Conservation (phyloP, 2,113 vertebrate genomes). For the Rhegmatorhina hoffmannsi region DNA sequence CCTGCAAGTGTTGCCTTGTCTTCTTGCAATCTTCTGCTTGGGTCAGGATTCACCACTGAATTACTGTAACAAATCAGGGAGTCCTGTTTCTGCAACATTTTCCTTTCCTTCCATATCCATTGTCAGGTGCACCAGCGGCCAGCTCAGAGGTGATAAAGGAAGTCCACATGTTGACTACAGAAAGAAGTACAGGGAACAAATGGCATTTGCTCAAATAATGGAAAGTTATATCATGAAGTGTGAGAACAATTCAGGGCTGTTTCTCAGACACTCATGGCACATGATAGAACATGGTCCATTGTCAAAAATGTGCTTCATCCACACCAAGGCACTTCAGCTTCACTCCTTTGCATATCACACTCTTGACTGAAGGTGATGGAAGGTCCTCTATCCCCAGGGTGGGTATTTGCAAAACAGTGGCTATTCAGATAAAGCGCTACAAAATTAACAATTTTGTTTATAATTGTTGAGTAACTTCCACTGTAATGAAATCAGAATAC, state of each 20-base stretch:
- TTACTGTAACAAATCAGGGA: background rate
- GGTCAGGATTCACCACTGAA: background rate
- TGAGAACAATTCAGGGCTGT: background rate
- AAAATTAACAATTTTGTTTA: background rate
- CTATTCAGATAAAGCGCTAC: background rate
- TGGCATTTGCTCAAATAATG: background rate
- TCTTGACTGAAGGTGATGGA: background rate
- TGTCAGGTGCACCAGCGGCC: background rate
- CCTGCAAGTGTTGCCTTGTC: background rate
- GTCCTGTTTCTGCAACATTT: background rate
- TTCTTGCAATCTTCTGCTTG: background rate
- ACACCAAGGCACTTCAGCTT: background rate
- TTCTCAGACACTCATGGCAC: background rate
- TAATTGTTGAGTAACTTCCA: slow-evolving; percentile 59
- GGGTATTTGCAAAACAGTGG: background rate
- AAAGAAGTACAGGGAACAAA: background rate
- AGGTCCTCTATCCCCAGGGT: background rate
- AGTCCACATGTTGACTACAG: background rate
- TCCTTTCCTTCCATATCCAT: background rate
- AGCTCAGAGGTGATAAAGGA: background rate
- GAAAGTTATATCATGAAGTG: background rate
- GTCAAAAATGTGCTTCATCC: background rate
- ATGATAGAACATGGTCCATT: background rate
- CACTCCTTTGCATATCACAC: background rate
- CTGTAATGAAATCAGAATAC: slow-evolving; percentile 60